phyloP scores from a whole-genome alignment of 2,113 vertebrate species.

The Ophthalmolycus amberensis region DNA sequence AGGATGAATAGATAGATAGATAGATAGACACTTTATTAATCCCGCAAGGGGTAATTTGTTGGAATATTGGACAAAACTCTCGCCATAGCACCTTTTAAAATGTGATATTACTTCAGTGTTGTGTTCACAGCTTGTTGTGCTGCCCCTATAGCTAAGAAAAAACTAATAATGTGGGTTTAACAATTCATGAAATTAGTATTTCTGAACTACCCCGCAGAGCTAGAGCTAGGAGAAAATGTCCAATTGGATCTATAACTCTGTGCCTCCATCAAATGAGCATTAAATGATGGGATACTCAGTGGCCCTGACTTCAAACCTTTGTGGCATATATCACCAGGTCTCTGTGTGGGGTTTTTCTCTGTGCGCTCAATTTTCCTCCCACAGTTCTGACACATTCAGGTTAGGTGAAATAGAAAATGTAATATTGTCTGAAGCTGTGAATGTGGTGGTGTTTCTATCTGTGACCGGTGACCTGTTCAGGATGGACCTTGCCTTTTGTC shows the following conservation, averaged over 20 bases:
- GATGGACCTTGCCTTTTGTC: slow-evolving; percentile 6
- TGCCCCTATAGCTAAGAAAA: neutral
- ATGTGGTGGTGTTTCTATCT: slow-evolving; percentile 24
- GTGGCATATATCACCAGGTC: neutral
- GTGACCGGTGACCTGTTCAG: slow-evolving; percentile 14
- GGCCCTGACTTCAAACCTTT: neutral
- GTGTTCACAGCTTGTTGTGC: neutral
- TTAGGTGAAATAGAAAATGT: slow-evolving; percentile 38
- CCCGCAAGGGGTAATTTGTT: too few species aligned
- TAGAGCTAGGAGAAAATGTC: neutral
- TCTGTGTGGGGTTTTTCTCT: neutral
- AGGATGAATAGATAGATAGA: too few species aligned
- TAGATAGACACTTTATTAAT: too few species aligned
- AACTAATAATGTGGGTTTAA: neutral
- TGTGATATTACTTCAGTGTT: neutral
- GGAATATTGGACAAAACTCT: neutral
- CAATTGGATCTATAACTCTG: neutral
- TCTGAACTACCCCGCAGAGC: neutral
- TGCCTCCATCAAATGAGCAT: neutral
- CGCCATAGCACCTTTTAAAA: neutral
- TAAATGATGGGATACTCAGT: slow-evolving; percentile 10
- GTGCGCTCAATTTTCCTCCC: slow-evolving; percentile 3
- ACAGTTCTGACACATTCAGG: slow-evolving; percentile 16
- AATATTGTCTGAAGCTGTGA: slow-evolving; percentile 27
- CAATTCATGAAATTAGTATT: neutral